Percentiles rank a stretch among this genome's conserved stretches.
These are phyloP conservation scores for Verasper variegatus DNA, from an alignment of 2,113 vertebrate species.

Conservation along the genomic window DNA sequence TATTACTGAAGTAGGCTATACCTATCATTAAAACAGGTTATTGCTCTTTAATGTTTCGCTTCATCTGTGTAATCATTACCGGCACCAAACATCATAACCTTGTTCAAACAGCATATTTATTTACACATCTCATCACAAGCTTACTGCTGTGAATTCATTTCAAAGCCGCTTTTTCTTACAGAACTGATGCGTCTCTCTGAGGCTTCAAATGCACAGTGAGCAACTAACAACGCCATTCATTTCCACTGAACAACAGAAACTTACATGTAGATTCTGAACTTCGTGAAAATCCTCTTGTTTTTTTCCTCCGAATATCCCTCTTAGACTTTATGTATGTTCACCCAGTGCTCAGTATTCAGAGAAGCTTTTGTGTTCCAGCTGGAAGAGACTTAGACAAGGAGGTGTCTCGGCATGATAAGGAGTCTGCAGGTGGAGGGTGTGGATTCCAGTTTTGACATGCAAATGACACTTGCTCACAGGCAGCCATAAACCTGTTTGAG, in stretches of 20 bases:
- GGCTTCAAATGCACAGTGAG: conserved; percentile 8
- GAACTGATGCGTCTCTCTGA: neutral
- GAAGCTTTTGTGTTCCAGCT: conserved; percentile 37
- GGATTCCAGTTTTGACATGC: conserved; percentile 89
- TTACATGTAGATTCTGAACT: conserved; percentile 72
- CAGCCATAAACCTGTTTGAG: conserved; percentile 85
- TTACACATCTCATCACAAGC: neutral
- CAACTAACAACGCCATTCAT: conserved; percentile 9
- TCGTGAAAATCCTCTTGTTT: conserved; percentile 55
- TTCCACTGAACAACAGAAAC: conserved; percentile 44
- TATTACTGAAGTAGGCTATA: neutral
- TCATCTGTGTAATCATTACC: neutral
- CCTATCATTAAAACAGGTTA: neutral
- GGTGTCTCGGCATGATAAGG: conserved; percentile 77
- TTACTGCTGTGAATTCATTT: neutral
- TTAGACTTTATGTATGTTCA: conserved; percentile 37
- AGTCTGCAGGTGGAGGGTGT: conserved; percentile 81
- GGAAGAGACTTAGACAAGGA: conserved; percentile 67
- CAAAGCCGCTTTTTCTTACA: neutral
- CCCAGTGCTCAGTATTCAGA: conserved; percentile 31
- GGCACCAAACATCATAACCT: neutral
- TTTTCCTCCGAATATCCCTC: conserved; percentile 41
- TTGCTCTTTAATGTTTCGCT: neutral
- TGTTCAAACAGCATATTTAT: conserved; percentile 10
- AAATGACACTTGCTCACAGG: conserved; percentile 76